A percentile compares a stretch with the other conserved stretches of the same genome.
Evolutionary conservation across 1,140 invertebrate genomes (phyloP).

Genomic region (Formica selysi): DNA sequence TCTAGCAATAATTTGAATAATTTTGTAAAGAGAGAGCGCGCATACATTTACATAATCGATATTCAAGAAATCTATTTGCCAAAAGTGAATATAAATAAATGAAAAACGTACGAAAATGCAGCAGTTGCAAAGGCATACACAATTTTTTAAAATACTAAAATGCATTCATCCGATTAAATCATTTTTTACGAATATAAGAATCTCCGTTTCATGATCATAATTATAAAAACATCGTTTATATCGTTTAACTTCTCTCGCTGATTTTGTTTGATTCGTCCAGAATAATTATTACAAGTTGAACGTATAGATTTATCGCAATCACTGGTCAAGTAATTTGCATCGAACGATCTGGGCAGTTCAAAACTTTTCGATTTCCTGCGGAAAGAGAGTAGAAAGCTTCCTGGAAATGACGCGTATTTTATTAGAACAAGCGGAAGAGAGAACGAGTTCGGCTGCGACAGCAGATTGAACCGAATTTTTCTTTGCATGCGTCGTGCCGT

Average conservation of each 20-base stretch:
- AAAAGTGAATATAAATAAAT: neutral
- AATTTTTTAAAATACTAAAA: neutral
- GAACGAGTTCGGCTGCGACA: constrained; percentile 26
- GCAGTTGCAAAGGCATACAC: neutral
- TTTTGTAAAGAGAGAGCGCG: neutral
- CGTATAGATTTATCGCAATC: constrained; percentile 18
- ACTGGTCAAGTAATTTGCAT: neutral
- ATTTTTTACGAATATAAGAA: neutral
- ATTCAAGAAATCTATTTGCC: neutral
- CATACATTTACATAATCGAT: neutral
- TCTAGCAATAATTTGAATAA: neutral
- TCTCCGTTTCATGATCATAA: neutral
- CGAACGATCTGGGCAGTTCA: neutral
- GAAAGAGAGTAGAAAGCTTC: neutral
- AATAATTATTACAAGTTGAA: neutral
- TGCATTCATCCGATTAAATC: neutral
- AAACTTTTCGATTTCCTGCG: constrained; percentile 56
- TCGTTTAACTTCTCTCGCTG: neutral
- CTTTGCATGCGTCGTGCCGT: constrained; percentile 71
- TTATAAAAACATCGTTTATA: neutral
- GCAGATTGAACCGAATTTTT: constrained; percentile 72
- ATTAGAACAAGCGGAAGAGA: constrained; percentile 40
- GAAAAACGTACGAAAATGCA: neutral
- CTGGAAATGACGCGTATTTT: constrained; percentile 41
- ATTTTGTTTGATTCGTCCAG: neutral